Conservation (phyloP, 2,888 invertebrate species). For the Minunthozetes semirufus region DNA sequence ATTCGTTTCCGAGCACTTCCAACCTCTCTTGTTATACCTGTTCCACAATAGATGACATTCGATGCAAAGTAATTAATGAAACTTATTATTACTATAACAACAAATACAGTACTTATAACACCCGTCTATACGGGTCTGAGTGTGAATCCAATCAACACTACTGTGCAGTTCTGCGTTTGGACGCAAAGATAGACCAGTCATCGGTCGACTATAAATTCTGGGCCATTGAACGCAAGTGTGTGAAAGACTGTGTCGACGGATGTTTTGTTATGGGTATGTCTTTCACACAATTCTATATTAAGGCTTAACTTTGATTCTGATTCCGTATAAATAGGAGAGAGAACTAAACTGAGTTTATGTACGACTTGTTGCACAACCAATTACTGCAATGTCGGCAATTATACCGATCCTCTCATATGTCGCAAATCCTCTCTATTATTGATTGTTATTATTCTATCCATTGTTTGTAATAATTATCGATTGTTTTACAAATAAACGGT, state of each 20-base stretch:
- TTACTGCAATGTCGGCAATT: slow-evolving; percentile 35
- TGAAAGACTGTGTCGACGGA: slow-evolving; percentile 25
- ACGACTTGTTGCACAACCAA: slow-evolving; percentile 28
- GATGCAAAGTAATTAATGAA: slow-evolving; percentile 34
- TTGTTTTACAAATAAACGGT: not conserved
- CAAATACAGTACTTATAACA: slow-evolving; percentile 17
- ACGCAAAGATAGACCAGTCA: slow-evolving; percentile 14
- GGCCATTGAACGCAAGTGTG: slow-evolving; percentile 33
- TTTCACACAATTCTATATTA: not conserved
- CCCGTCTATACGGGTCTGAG: slow-evolving; percentile 23
- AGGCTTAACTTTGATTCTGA: not conserved
- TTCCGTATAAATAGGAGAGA: slow-evolving; percentile 15
- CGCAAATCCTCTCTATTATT: not conserved
- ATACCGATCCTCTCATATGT: not conserved
- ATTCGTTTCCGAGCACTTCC: not conserved
- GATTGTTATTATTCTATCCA: not conserved
- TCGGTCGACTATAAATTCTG: slow-evolving; percentile 30
- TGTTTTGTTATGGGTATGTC: slow-evolving; percentile 34
- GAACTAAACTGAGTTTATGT: slow-evolving; percentile 34
- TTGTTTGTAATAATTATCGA: slow-evolving; percentile 7
- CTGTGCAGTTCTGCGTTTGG: slow-evolving; percentile 28
- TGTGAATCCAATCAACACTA: slow-evolving; percentile 21
- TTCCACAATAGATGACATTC: slow-evolving; percentile 36
- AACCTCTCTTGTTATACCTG: slow-evolving; percentile 36
- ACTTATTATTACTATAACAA: slow-evolving; percentile 22